Evolutionary conservation across 2,113 vertebrate genomes (phyloP).

Genomic region (Saimiri boliviensis): DNA sequence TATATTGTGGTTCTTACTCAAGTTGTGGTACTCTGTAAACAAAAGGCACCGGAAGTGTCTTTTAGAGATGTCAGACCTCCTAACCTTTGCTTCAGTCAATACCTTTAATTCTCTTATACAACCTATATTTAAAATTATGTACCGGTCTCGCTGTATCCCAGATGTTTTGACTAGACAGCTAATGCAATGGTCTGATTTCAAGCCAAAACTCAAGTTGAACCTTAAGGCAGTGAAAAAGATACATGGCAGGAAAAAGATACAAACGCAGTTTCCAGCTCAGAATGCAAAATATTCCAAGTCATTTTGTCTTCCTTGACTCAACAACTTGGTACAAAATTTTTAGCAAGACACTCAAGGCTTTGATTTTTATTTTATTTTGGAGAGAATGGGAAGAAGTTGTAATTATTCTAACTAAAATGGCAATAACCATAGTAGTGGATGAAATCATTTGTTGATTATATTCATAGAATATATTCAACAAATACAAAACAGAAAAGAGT

Average conservation of each 20-base stretch:
- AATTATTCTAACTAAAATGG: constrained; percentile 34
- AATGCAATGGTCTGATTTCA: background rate
- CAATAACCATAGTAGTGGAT: constrained; percentile 1
- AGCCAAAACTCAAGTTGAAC: constrained; percentile 50
- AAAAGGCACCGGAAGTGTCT: constrained; percentile 16
- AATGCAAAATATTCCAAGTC: constrained; percentile 7
- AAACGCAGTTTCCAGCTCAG: constrained; percentile 34
- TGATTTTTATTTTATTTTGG: background rate
- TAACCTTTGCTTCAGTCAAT: constrained; percentile 60
- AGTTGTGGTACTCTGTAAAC: constrained; percentile 29
- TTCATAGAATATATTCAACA: background rate
- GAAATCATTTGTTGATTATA: background rate
- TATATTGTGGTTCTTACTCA: constrained; percentile 21
- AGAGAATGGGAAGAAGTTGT: background rate
- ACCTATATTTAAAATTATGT: constrained; percentile 49
- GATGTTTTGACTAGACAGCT: constrained; percentile 29
- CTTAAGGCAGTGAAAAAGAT: constrained; percentile 23
- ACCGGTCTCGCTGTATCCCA: background rate
- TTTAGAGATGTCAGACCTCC: constrained; percentile 41
- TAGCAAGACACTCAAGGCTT: constrained; percentile 15
- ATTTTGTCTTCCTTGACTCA: constrained; percentile 29
- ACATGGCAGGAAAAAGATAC: constrained; percentile 6
- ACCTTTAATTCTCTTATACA: constrained; percentile 45
- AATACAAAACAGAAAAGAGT: constrained; percentile 49
- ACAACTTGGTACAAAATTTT: background rate